Conservation (phyloP, 2,888 invertebrate species). For the Hyposoter dolosus region DNA sequence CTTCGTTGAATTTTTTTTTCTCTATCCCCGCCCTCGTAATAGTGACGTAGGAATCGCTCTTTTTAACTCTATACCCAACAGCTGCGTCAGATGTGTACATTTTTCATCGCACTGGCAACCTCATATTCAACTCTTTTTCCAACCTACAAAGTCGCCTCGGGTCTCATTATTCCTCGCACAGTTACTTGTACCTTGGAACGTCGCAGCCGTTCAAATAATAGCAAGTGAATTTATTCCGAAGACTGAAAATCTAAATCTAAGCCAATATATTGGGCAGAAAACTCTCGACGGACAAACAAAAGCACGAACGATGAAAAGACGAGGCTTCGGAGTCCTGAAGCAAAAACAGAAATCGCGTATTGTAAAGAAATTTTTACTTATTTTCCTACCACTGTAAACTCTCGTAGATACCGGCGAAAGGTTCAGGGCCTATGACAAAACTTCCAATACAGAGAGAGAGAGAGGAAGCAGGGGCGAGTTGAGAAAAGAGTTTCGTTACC, state of each 20-base stretch:
- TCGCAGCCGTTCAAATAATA: not conserved
- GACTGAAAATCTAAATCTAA: not conserved
- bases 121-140: not conserved
- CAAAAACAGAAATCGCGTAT: conserved; percentile 33
- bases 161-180: not conserved
- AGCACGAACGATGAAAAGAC: not conserved
- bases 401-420: conserved; percentile 25
- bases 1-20: conserved; percentile 43
- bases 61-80: conserved; percentile 25
- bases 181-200: not conserved
- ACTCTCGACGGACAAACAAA: not conserved
- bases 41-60: conserved; percentile 52
- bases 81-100: not conserved
- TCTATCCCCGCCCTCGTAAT: conserved; percentile 40
- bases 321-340: conserved; percentile 1
- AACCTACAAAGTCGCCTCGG: not conserved
- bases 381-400: conserved; percentile 4
- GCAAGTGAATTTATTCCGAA: conserved; percentile 25
- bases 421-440: conserved; percentile 10
- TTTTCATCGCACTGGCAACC: conserved; percentile 1
- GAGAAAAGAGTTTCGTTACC: conserved; percentile 48
- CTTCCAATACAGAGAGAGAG: not conserved
- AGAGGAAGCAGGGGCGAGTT: not conserved
- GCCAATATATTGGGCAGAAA: conserved; percentile 12
- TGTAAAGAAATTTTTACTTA: conserved; percentile 34